A percentile compares a stretch with the other conserved stretches of the same genome.
phyloP scores from a whole-genome alignment of 2,113 vertebrate species.

The Peromyscus polionotus region DNA sequence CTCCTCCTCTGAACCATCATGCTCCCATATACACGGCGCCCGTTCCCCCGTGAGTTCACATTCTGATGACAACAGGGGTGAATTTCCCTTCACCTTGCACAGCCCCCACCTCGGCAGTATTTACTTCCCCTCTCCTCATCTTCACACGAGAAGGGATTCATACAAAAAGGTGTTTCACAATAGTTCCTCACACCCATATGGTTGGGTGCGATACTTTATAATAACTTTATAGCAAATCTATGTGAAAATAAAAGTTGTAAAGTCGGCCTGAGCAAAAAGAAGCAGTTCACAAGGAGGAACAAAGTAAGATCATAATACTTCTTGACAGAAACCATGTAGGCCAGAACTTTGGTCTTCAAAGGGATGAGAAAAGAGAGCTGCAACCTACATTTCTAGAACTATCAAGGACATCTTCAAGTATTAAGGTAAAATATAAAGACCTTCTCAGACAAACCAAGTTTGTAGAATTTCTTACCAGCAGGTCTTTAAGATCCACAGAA shows the following conservation, averaged over 20 bases:
- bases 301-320: background rate
- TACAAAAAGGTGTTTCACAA: background rate
- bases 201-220: background rate
- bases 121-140: background rate
- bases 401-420: slow-evolving; percentile 3
- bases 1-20: background rate
- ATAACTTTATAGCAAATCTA: background rate
- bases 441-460: background rate
- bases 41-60: background rate
- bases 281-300: background rate
- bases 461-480: background rate
- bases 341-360: background rate
- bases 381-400: background rate
- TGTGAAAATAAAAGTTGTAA: background rate
- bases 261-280: background rate
- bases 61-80: background rate
- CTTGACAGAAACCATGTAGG: background rate
- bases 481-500: background rate
- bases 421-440: background rate
- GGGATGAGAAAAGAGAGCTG: background rate
- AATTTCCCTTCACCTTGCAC: background rate
- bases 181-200: background rate
- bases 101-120: too few relatives aligned
- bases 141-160: background rate
- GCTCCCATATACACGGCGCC: background rate